Percentiles rank a stretch among this genome's conserved stretches.
Evolutionary conservation across 2,113 vertebrate species (phyloP).

Genomic region (Mormyrus iriodes): DNA sequence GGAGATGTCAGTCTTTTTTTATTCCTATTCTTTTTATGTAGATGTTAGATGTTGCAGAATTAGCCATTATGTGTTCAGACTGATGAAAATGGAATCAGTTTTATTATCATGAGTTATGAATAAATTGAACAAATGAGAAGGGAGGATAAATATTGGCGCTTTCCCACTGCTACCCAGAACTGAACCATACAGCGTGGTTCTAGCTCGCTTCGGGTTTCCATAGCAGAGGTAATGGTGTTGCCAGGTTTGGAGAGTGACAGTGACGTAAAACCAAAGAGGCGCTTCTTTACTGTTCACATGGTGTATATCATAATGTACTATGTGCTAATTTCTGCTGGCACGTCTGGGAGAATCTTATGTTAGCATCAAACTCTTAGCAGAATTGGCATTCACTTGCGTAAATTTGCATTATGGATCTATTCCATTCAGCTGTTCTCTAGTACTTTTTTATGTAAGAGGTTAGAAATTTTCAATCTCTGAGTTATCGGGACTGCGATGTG

Average conservation of each 20-base stretch:
- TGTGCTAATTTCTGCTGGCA: too few relatives aligned
- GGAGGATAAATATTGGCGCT: background rate
- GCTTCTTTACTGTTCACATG: too few relatives aligned
- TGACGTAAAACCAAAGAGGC: too few relatives aligned
- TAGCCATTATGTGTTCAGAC: background rate
- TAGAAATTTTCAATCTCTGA: too few relatives aligned
- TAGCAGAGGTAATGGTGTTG: background rate
- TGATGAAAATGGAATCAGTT: background rate
- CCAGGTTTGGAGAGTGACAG: background rate
- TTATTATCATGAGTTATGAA: background rate
- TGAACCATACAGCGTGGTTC: background rate
- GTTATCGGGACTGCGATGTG: too few relatives aligned
- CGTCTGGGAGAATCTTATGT: too few relatives aligned
- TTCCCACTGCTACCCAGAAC: background rate
- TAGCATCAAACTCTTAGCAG: too few relatives aligned
- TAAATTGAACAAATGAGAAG: background rate
- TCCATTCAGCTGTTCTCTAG: too few relatives aligned
- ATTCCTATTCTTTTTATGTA: background rate
- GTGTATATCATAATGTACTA: too few relatives aligned
- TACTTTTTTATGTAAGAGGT: too few relatives aligned
- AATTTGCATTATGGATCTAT: too few relatives aligned
- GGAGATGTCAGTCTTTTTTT: conserved; percentile 81
- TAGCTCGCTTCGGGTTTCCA: background rate
- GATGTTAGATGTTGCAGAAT: background rate
- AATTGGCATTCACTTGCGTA: too few relatives aligned